These are phyloP conservation scores for Amphilophus citrinellus DNA, from an alignment of 2,113 vertebrate species.

Conservation along the genomic window DNA sequence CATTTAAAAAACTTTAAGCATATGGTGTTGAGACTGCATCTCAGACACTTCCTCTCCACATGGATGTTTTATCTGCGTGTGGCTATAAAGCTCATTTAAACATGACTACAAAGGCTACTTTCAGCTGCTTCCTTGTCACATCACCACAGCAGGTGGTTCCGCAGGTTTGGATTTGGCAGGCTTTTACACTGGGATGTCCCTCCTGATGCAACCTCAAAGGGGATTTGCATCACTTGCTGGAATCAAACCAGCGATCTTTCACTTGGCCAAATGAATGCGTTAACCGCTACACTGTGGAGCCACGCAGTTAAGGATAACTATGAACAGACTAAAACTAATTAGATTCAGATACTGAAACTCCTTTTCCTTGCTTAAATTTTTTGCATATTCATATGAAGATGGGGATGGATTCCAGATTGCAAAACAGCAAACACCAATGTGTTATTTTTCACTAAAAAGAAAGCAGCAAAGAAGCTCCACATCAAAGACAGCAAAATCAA, in stretches of 20 bases:
- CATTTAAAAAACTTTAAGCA: background rate
- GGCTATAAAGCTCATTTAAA: background rate
- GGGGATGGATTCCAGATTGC: background rate
- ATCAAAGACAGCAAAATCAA: background rate
- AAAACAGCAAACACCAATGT: background rate
- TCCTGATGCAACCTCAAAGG: background rate
- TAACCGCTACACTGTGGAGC: background rate
- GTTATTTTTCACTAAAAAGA: background rate
- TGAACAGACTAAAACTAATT: background rate
- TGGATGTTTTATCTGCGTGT: background rate
- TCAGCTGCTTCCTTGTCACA: background rate
- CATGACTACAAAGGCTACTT: background rate
- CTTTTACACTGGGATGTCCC: background rate
- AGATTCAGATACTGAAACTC: background rate
- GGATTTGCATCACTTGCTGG: background rate
- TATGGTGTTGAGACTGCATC: background rate
- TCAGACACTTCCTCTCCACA: background rate
- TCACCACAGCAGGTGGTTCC: background rate
- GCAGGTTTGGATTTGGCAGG: background rate
- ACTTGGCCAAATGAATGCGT: background rate
- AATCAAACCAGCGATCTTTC: background rate
- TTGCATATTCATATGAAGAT: background rate
- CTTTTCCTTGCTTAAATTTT: background rate
- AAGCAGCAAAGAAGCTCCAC: background rate
- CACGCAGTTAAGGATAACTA: background rate